These are phyloP conservation scores for Caiman crocodilus DNA, from an alignment of 2,797 vertebrate genomes.

Conservation along the genomic window DNA sequence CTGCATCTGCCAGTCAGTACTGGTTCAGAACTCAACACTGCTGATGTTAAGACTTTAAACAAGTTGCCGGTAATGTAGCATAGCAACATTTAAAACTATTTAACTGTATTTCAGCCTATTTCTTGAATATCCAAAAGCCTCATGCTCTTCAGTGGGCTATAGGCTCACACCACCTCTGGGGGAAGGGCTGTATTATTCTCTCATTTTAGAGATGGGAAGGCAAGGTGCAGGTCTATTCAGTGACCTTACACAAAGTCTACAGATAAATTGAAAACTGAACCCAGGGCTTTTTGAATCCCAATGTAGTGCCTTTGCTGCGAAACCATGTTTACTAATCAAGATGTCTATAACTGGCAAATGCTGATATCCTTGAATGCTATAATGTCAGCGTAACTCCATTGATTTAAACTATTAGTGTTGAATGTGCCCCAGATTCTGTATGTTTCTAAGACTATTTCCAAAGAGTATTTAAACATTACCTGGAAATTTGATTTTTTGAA, in stretches of 20 bases:
- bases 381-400: background rate
- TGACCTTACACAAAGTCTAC: background rate
- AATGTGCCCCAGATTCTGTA: background rate
- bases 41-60: conserved; percentile 35
- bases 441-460: background rate
- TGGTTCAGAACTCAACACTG: conserved; percentile 37
- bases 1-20: conserved; percentile 41
- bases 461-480: conserved; percentile 27
- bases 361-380: conserved; percentile 12
- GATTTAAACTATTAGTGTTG: background rate
- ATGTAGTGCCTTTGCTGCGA: background rate
- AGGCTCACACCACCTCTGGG: conserved; percentile 55
- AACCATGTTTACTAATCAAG: conserved; percentile 25
- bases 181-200: background rate
- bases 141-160: conserved; percentile 64
- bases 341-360: background rate
- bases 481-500: conserved; percentile 26
- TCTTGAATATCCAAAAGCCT: conserved; percentile 39
- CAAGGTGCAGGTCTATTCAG: background rate
- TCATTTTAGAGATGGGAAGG: conserved; percentile 19
- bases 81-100: conserved; percentile 70
- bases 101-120: conserved; percentile 49
- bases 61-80: conserved; percentile 61
- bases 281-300: background rate
- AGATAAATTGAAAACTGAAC: conserved; percentile 18